phyloP scores from a whole-genome alignment of 2,113 vertebrate genomes.

The Ondatra zibethicus region DNA sequence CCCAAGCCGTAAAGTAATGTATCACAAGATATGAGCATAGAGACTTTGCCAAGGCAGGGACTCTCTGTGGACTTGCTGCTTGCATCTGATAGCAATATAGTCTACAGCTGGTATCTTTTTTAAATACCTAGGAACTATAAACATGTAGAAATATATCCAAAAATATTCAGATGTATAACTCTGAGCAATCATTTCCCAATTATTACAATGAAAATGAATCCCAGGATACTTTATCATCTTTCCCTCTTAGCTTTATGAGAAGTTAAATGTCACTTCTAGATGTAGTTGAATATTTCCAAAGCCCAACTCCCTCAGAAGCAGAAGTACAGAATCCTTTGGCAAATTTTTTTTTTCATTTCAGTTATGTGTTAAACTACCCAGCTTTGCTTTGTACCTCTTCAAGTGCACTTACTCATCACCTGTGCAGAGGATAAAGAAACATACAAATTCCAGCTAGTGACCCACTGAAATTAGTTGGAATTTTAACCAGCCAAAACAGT shows the following conservation, averaged over 20 bases:
- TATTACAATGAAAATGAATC: constrained; percentile 68
- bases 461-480: constrained; percentile 48
- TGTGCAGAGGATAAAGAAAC: constrained; percentile 46
- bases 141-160: constrained; percentile 30
- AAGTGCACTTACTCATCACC: not conserved
- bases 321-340: constrained; percentile 14
- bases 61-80: constrained; percentile 43
- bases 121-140: constrained; percentile 56
- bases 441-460: constrained; percentile 48
- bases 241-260: constrained; percentile 1
- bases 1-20: constrained; percentile 49
- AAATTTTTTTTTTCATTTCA: constrained; percentile 14
- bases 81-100: constrained; percentile 30
- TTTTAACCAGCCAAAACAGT: constrained; percentile 36
- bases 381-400: not conserved
- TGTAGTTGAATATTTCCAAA: constrained; percentile 31
- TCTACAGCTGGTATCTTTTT: constrained; percentile 36
- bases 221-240: constrained; percentile 42
- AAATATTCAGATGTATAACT: constrained; percentile 49
- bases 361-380: constrained; percentile 2
- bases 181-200: constrained; percentile 52
- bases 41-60: constrained; percentile 38
- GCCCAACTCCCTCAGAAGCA: constrained; percentile 35
- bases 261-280: constrained; percentile 59
- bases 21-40: constrained; percentile 21